Evolutionary conservation across 2,113 vertebrate species (phyloP).

Genomic region (Pachypanchax playfairii): DNA sequence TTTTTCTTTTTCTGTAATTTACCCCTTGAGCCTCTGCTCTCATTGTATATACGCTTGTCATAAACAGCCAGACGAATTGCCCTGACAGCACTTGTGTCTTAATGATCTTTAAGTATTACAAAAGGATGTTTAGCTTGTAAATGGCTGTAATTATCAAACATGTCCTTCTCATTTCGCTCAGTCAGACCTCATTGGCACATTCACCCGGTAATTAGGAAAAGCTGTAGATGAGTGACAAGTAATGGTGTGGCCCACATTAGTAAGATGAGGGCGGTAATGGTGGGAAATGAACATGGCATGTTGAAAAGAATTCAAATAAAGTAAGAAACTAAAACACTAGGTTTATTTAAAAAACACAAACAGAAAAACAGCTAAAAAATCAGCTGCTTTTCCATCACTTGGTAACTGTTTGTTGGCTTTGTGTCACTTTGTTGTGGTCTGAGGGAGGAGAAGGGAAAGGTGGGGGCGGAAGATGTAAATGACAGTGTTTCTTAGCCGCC

Average conservation of each 20-base stretch:
- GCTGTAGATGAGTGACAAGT: slow-evolving; percentile 88
- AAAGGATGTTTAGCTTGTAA: slow-evolving; percentile 82
- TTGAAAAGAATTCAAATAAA: slow-evolving; percentile 2
- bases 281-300: slow-evolving; percentile 38
- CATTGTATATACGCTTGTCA: not conserved
- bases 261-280: slow-evolving; percentile 39
- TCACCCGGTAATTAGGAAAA: slow-evolving; percentile 91
- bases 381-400: slow-evolving; percentile 5
- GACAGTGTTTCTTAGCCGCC: slow-evolving; percentile 51
- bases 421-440: slow-evolving; percentile 55
- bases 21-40: slow-evolving; percentile 1
- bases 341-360: too few relatives aligned
- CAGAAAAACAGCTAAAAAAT: slow-evolving; percentile 39
- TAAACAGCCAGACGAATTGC: slow-evolving; percentile 75
- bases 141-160: slow-evolving; percentile 95
- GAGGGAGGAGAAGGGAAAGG: slow-evolving; percentile 8
- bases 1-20: slow-evolving; percentile 2
- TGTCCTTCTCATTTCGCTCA: slow-evolving; percentile 94
- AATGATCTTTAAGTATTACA: slow-evolving; percentile 64
- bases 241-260: slow-evolving; percentile 41
- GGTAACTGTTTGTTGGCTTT: slow-evolving; percentile 34
- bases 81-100: slow-evolving; percentile 74
- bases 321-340: not conserved
- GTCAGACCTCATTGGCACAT: slow-evolving; percentile 89
- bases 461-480: slow-evolving; percentile 40